phyloP scores from a whole-genome alignment of 2,888 invertebrate genomes.

The Spilarctia lutea region DNA sequence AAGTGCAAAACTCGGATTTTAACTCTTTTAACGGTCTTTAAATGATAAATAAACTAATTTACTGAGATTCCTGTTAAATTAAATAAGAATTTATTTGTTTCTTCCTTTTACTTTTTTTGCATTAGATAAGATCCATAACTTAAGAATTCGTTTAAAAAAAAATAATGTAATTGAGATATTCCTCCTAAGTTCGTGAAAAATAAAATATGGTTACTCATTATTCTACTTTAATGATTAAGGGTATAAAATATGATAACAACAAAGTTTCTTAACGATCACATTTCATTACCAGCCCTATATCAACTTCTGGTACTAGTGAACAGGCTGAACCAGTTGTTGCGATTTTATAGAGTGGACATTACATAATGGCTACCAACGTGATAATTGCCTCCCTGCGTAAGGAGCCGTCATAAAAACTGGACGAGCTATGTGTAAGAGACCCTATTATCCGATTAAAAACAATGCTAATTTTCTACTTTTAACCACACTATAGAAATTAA shows the following conservation, averaged over 20 bases:
- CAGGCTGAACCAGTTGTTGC: conserved; percentile 75
- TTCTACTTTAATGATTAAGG: neutral
- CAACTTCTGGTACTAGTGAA: conserved; percentile 49
- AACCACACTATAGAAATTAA: neutral
- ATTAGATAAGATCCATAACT: neutral
- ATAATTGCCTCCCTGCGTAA: conserved; percentile 64
- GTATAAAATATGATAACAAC: conserved; percentile 5
- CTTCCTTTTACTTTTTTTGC: neutral
- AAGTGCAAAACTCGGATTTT: neutral
- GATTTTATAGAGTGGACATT: conserved; percentile 81
- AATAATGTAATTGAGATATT: neutral
- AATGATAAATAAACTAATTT: neutral
- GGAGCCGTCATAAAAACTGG: conserved; percentile 50
- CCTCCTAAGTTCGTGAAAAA: neutral
- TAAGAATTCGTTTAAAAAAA: neutral
- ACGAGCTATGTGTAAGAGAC: conserved; percentile 33
- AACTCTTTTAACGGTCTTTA: neutral
- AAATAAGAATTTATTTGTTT: neutral
- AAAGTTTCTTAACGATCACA: neutral
- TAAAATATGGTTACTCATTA: neutral
- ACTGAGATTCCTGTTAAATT: neutral
- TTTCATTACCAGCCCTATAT: conserved; percentile 54
- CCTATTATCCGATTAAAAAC: conserved; percentile 41
- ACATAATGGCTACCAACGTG: conserved; percentile 73
- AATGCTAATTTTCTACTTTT: conserved; percentile 18